These are phyloP conservation scores for Halisarca cf. caerulea DNA, from an alignment of 37 sponge, comb jelly and placozoan genomes.

Conservation along the genomic window DNA sequence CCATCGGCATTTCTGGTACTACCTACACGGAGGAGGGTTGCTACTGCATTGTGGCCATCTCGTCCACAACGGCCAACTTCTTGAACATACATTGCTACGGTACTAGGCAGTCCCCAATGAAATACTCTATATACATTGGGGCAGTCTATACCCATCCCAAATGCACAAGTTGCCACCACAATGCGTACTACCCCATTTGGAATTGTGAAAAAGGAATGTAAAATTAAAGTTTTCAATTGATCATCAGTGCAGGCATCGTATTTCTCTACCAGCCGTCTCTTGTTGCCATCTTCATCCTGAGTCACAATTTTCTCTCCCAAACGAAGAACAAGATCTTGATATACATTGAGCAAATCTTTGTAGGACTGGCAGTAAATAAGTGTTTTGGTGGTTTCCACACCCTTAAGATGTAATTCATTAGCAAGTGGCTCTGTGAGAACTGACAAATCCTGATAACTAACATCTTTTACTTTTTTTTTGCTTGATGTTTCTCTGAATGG, in stretches of 20 bases:
- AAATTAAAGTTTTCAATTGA: neutral
- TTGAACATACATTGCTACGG: neutral
- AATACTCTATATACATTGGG: neutral
- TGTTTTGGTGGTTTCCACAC: neutral
- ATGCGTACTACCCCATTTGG: neutral
- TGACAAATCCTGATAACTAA: neutral
- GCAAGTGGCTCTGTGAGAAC: neutral
- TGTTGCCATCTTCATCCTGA: neutral
- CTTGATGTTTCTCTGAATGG: neutral
- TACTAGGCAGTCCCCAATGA: neutral
- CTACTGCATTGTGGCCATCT: no score
- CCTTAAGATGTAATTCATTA: neutral
- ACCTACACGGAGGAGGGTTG: no score
- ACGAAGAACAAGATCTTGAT: neutral
- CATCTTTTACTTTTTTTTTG: neutral
- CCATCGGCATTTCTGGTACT: no score
- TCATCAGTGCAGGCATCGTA: conserved; percentile 4
- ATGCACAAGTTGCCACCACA: conserved; percentile 2
- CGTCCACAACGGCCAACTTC: no score
- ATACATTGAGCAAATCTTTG: neutral
- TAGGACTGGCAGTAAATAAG: neutral
- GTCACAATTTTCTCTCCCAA: neutral
- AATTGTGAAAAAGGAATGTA: neutral
- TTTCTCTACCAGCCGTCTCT: neutral
- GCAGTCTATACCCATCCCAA: conserved; percentile 16